Conservation (phyloP, 2,113 vertebrate genomes). For the Ophiodon elongatus region DNA sequence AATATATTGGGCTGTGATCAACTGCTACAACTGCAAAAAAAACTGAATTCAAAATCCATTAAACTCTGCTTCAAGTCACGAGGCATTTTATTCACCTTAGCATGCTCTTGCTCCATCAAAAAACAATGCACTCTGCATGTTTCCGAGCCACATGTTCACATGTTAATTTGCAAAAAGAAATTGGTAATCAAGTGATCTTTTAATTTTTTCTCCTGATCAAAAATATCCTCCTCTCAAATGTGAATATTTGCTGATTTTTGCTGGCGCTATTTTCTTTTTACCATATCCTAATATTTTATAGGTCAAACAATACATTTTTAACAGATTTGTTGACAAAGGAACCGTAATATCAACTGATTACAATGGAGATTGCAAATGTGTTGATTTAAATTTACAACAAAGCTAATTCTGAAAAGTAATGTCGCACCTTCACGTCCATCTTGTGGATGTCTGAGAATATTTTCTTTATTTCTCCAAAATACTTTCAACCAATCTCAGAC, state of each 20-base stretch:
- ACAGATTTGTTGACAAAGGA: not conserved
- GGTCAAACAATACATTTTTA: not conserved
- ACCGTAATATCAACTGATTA: not conserved
- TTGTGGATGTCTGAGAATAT: not conserved
- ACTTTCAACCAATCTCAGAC: not conserved
- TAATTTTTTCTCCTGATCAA: not conserved
- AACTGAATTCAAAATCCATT: constrained; percentile 4
- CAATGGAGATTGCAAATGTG: not conserved
- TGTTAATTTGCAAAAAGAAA: not conserved
- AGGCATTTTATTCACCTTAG: not conserved
- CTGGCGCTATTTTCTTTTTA: not conserved
- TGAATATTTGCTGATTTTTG: not conserved
- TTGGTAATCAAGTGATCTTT: not conserved
- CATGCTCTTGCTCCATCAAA: not conserved
- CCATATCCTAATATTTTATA: not conserved
- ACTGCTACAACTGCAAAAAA: not conserved
- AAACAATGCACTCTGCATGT: not conserved
- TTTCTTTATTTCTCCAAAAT: not conserved
- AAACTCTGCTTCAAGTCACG: not conserved
- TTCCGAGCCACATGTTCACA: not conserved
- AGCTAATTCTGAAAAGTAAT: not conserved
- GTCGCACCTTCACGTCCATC: not conserved
- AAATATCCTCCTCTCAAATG: not conserved
- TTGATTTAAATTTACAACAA: not conserved
- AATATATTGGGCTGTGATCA: not conserved